phyloP scores from a whole-genome alignment of 2,797 vertebrate genomes.

The Halcyon leucocephala region DNA sequence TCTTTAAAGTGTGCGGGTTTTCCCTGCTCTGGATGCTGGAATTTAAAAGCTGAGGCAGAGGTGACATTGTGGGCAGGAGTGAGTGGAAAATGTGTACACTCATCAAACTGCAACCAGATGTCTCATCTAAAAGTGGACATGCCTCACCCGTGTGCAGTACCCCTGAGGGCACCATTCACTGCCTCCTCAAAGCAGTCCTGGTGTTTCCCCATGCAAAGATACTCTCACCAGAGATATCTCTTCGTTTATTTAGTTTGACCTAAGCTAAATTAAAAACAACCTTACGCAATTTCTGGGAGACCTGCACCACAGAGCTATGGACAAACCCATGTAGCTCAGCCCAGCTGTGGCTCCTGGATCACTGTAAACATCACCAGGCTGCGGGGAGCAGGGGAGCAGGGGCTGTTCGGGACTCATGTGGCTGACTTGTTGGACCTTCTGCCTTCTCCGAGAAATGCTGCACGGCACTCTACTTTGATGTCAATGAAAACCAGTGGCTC shows the following conservation, averaged over 20 bases:
- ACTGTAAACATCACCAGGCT: not conserved
- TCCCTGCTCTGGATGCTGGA: not conserved
- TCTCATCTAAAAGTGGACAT: not conserved
- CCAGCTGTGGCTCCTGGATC: not conserved
- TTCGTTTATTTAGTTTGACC: not conserved
- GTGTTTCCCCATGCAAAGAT: not conserved
- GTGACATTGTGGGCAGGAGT: not conserved
- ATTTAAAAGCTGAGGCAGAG: not conserved
- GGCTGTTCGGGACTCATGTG: not conserved
- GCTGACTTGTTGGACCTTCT: not conserved
- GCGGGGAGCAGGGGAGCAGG: rapidly evolving
- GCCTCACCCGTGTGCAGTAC: not conserved
- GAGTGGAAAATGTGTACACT: constrained; percentile 14
- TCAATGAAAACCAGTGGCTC: not conserved
- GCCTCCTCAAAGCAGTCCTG: not conserved
- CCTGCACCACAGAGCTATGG: not conserved
- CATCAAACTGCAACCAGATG: constrained; percentile 20
- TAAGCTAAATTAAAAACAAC: not conserved
- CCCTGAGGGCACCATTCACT: not conserved
- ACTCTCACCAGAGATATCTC: not conserved
- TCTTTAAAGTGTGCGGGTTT: not conserved
- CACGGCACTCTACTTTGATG: rapidly evolving
- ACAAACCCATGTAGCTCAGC: not conserved
- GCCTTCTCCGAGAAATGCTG: not conserved
- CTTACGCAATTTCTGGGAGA: not conserved